A percentile compares a stretch with the other conserved stretches of the same genome.
These are phyloP conservation scores for Macrotus californicus DNA, from an alignment of 2,113 vertebrate species.

Conservation along the genomic window DNA sequence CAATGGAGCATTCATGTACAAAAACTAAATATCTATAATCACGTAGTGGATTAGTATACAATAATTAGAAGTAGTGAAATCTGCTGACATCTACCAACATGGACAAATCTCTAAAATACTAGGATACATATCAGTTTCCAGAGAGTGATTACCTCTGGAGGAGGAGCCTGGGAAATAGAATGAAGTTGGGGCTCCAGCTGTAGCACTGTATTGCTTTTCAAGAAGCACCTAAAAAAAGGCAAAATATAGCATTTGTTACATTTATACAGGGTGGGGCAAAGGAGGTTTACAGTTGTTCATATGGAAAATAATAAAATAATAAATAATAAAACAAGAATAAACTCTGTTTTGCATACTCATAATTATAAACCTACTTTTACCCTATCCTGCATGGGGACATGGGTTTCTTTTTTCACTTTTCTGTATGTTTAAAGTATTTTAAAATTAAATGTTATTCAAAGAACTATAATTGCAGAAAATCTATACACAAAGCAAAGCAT, in stretches of 20 bases:
- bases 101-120: neutral
- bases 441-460: neutral
- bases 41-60: neutral
- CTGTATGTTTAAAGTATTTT: neutral
- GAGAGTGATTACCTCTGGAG: neutral
- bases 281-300: neutral
- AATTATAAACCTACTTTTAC: neutral
- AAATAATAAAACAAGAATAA: neutral
- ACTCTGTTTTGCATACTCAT: neutral
- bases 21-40: neutral
- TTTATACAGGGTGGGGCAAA: neutral
- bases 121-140: neutral
- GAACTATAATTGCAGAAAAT: neutral
- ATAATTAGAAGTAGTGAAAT: neutral
- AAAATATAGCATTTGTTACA: neutral
- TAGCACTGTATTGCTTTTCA: neutral
- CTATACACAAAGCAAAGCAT: slow-evolving; percentile 21
- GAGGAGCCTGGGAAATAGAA: neutral
- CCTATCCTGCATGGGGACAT: neutral
- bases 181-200: neutral
- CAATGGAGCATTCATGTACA: neutral
- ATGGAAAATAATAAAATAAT: neutral
- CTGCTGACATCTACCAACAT: neutral
- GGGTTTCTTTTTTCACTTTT: neutral
- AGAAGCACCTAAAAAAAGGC: neutral